Conservation (phyloP, 1,140 invertebrate species). For the Branchinecta lynchi region DNA sequence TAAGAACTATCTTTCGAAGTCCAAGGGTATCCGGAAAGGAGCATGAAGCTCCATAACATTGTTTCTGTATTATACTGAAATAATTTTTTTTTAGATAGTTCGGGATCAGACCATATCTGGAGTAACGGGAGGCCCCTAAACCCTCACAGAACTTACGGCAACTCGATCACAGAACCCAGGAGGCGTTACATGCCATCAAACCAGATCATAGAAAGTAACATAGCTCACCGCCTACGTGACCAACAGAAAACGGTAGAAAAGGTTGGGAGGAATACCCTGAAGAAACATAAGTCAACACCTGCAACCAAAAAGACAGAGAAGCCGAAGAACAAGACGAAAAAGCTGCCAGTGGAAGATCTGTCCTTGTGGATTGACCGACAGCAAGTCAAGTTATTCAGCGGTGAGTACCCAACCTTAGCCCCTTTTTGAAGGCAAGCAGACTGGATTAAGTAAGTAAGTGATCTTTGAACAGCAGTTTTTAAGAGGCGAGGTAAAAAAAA, state of each 20-base stretch:
- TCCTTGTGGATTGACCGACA: conserved; percentile 74
- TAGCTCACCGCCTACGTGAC: neutral
- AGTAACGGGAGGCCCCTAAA: too few relatives aligned
- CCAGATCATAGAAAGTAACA: neutral
- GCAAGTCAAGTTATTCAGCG: conserved; percentile 73
- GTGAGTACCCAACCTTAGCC: conserved; percentile 35
- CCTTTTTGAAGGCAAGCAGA: too few relatives aligned
- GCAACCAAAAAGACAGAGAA: neutral
- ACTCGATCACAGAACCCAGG: neutral
- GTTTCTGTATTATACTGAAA: too few relatives aligned
- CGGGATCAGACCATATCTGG: too few relatives aligned
- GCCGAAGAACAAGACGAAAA: neutral
- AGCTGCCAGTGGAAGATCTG: conserved; percentile 31
- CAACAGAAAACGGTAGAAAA: neutral
- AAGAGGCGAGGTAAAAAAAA: too few relatives aligned
- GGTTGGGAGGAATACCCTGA: neutral
- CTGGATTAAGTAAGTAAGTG: too few relatives aligned
- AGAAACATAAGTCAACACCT: neutral
- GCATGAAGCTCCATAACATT: too few relatives aligned
- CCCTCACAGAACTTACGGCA: too few relatives aligned
- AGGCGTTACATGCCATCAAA: neutral
- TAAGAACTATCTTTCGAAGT: too few relatives aligned
- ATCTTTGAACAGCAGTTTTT: too few relatives aligned
- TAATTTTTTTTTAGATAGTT: too few relatives aligned
- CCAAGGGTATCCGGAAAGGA: too few relatives aligned